Percentiles rank a stretch among this genome's conserved stretches.
Evolutionary conservation across 2,888 invertebrate genomes (phyloP).

Genomic region (Coleophora flavipennella): DNA sequence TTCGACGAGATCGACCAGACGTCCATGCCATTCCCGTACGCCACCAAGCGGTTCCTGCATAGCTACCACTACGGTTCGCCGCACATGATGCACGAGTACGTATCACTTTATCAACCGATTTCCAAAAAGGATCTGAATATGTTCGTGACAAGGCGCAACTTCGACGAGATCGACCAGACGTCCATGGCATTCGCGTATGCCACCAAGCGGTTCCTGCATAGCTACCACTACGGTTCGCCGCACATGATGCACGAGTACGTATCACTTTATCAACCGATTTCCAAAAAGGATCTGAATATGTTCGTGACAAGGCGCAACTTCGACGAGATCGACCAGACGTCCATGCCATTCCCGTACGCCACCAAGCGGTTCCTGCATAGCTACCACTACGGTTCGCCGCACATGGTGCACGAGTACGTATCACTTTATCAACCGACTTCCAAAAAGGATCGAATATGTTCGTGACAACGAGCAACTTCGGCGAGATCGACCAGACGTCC

Average conservation of each 20-base stretch:
- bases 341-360: conserved; percentile 56
- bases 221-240: conserved; percentile 34
- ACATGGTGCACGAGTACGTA: no score
- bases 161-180: conserved; percentile 76
- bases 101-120: no score
- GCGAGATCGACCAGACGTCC: conserved; percentile 74
- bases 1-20: conserved; percentile 77
- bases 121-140: conserved; percentile 57
- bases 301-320: conserved; percentile 72
- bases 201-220: conserved; percentile 70
- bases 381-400: conserved; percentile 28
- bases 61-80: conserved; percentile 39
- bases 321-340: conserved; percentile 75
- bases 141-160: conserved; percentile 70
- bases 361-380: conserved; percentile 71
- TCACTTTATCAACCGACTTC: no score
- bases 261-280: no score
- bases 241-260: no score
- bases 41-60: conserved; percentile 69
- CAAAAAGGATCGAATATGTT: conserved; percentile 59
- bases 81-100: no score
- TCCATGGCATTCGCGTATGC: conserved; percentile 58
- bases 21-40: conserved; percentile 57
- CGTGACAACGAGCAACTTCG: conserved; percentile 72
- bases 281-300: conserved; percentile 57